Evolutionary conservation across 1,140 invertebrate genomes (phyloP).

Genomic region (Bombus pascuorum): DNA sequence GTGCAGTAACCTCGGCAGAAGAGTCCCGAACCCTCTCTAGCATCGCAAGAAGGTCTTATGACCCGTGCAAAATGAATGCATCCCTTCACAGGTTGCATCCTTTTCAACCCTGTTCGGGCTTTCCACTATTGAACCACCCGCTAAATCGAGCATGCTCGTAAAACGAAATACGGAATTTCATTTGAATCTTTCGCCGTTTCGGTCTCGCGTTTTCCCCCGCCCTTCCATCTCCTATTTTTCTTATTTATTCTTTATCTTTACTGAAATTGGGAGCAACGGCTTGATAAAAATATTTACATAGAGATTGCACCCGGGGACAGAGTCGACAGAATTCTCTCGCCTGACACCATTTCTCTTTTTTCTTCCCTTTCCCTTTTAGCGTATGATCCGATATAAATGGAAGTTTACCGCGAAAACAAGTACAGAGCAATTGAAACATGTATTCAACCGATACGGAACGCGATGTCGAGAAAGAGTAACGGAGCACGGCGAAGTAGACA

Average conservation of each 20-base stretch:
- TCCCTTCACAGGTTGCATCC: conserved; percentile 49
- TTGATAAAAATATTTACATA: conserved; percentile 47
- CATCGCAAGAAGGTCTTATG: conserved; percentile 72
- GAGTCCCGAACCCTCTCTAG: conserved; percentile 48
- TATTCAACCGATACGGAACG: neutral
- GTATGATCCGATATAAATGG: neutral
- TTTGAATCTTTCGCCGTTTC: conserved; percentile 49
- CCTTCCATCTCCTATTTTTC: neutral
- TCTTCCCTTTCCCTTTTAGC: neutral
- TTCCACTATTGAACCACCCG: conserved; percentile 20
- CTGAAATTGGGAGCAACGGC: conserved; percentile 6
- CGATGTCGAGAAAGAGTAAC: neutral
- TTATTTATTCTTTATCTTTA: conserved; percentile 39
- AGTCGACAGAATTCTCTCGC: conserved; percentile 1
- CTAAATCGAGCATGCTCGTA: conserved; percentile 67
- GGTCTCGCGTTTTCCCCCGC: neutral
- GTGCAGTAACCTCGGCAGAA: conserved; percentile 78
- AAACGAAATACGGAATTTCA: conserved; percentile 62
- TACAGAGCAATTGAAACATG: neutral
- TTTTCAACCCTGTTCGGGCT: conserved; percentile 35
- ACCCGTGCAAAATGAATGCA: conserved; percentile 79
- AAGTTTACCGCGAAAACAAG: neutral
- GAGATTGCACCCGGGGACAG: neutral
- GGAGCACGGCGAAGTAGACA: neutral
- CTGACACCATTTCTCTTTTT: neutral